Base-by-base conservation (phyloP, 2,113 vertebrate genomes). In the Datnioides undecimradiatus region DNA sequence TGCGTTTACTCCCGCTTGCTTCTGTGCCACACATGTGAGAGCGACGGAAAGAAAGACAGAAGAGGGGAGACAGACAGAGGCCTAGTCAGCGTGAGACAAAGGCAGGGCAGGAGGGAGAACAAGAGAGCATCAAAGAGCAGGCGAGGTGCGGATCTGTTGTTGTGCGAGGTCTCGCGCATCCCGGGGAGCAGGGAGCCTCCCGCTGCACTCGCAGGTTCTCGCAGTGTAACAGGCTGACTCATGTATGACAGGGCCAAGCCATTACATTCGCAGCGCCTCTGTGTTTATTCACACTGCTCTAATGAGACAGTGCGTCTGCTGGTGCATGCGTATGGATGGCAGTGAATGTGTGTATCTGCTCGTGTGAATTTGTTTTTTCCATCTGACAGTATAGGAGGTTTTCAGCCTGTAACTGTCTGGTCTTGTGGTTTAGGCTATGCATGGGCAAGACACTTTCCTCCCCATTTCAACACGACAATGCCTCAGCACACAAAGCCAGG, bases 151-250 rank as follows among this genome's bases (percentile, higher is more conserved):
- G 46, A 67, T 67, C 27, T 68, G 48, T 23, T 74, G 71, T 64
- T 36, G 59, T 40, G 67, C 10, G 67, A 76, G 74, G 54, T 83
- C 65, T 84, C 29, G 11, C 83, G 67, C 81, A n/a, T 77, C 71
- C 71, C 17, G 80, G 19, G 13, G 48, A 72, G 66, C 60, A 34
- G 54, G 68, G 49, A 76, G 71, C 49, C 25, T 67, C 64, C 62
- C 40, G 17, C 43, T 38, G 55, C 38, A 36, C 33, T 59, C 10
- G 1, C 62, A 67, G 80, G 31, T 59, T 76, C 70, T 82, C n/a
- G 1, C 70, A 31, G 72, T 0, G 10, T 57, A 49, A 54, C 76
- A 25, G 66, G 85, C 51, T 87, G 82, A 90, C 75, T 88, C 86
- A 77, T 74, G 38, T 51, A 5, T 57, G 54, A 86, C 59, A 3